Base-by-base conservation (phyloP, 2,113 vertebrate genomes). In the Dipodomys ordii region DNA sequence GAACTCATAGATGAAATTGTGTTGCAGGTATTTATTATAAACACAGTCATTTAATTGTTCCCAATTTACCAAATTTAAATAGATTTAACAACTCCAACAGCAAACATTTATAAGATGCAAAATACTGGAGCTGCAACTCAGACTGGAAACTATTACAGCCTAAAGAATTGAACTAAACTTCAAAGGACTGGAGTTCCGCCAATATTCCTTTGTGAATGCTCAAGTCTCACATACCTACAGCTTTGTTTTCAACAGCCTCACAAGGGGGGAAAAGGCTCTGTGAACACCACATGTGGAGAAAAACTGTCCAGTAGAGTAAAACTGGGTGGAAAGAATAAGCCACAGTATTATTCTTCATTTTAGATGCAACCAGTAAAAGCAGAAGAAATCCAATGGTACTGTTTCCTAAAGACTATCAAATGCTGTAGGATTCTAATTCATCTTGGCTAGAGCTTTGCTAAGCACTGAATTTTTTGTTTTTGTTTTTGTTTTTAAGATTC, bases 91-190 rank as follows among this genome's bases (percentile, higher is more conserved):
- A 69, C 64, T 16, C 10, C 44, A 83, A 80, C 19, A 79, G 7
- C 62, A 68, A 80, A 53, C 19, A 67, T 28, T 85, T 73, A 6
- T 72, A 91, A 90, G 53, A 81, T 94, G 53, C 3, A 90, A 87
- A 92, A 78, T 44, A 32, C 13, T 78, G 71, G 81, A 78, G 57
- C 69, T 69, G 73, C 77, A 46, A 49, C 49, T 87, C 46, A 67
- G 67, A 73, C 69, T 25, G 60, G 88, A 95, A 90, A 88, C 39
- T 74, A 23, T 88, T 76, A 53, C n/a, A 83, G 25, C 19, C 18
- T 23, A 78, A 49, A 81, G 18, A 89, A 22, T 62, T 93, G n/a
- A 87, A 13, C 16, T 65, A 46, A 64, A 67, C 90, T 85, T 88
- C 82, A 85, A 74, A 93, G 69, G 25, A 12, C 74, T 74, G 65